Evolutionary conservation across 2,113 vertebrate genomes (phyloP), one percentile per base, ranked within the genome.

Genomic region (Petroica traversi): DNA sequence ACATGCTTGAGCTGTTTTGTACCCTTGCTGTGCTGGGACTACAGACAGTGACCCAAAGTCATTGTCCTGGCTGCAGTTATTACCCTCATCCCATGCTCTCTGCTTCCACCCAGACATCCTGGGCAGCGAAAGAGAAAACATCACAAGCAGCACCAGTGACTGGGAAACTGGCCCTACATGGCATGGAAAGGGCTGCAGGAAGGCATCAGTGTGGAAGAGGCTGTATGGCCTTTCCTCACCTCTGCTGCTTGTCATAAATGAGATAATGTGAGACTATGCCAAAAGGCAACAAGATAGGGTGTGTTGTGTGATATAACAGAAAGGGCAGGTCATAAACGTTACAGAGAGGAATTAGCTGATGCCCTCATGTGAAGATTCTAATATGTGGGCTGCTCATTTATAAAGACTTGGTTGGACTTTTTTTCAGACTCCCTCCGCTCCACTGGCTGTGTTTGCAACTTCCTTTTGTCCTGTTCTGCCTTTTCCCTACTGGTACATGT

Each of bases 161-260:
- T 33, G 78, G 88, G 93, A 80, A 92, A 52, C 43, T 45, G 12
- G 31, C 90, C 90, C 48, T 93, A 96, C 41, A 90, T 67, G 94
- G 93, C n/a, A 59, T 95, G 94, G 93, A 96, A 95, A 88, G 63
- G 55, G 19, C 34, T 55, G 59, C 5, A 24, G 78, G 51, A 85
- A 64, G 31, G 63, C 40, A 76, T 68, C 58, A 48, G 49, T 29
- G 15, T 34, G 58, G 71, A 64, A 88, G 71, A 69, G 45, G 66
- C 24, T 64, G 14, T 18, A 33, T 12, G 55, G 89, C 63, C 85
- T 93, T 78, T 73, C 41, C 73, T 67, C 77, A 85, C 46, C 51
- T 63, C 87, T 74, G 71, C 58, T 59, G 71, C 74, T 85, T 76
- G 63, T 73, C 55, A 19, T 83, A 51, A 54, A 48, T 45, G 67